Evolutionary conservation across 2,113 vertebrate species (phyloP).

Genomic region (Pomatostomus ruficeps): DNA sequence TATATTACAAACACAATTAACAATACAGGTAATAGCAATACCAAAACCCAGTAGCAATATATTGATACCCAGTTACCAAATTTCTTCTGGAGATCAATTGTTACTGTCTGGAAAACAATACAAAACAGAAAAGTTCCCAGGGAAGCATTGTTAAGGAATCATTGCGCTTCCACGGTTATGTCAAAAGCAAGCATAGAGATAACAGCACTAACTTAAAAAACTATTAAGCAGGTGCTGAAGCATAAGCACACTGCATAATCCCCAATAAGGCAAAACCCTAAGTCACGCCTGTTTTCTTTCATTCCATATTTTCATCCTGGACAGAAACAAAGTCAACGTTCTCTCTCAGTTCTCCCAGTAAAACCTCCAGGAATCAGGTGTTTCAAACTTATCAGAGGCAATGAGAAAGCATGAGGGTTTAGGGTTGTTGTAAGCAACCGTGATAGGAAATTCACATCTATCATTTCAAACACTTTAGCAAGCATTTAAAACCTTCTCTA

Average conservation of each 20-base stretch:
- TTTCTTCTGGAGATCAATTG: neutral
- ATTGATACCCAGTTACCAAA: neutral
- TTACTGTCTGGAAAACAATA: neutral
- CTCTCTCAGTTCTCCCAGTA: neutral
- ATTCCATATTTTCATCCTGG: neutral
- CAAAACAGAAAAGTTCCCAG: neutral
- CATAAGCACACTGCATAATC: neutral
- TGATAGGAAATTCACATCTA: neutral
- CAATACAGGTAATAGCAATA: neutral
- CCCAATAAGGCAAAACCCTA: neutral
- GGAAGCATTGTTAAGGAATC: neutral
- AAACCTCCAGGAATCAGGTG: neutral
- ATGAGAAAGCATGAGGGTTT: neutral
- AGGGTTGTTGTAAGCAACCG: neutral
- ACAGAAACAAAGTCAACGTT: neutral
- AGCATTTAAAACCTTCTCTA: neutral
- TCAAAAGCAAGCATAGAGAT: neutral
- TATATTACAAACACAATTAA: neutral
- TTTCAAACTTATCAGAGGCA: neutral
- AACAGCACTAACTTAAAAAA: neutral
- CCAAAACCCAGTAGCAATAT: neutral
- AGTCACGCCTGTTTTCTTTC: neutral
- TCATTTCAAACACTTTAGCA: rapidly evolving
- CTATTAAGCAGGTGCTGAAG: neutral
- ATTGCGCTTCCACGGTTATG: neutral